Evolutionary conservation across 2,113 vertebrate genomes (phyloP).

Genomic region (Columba livia): DNA sequence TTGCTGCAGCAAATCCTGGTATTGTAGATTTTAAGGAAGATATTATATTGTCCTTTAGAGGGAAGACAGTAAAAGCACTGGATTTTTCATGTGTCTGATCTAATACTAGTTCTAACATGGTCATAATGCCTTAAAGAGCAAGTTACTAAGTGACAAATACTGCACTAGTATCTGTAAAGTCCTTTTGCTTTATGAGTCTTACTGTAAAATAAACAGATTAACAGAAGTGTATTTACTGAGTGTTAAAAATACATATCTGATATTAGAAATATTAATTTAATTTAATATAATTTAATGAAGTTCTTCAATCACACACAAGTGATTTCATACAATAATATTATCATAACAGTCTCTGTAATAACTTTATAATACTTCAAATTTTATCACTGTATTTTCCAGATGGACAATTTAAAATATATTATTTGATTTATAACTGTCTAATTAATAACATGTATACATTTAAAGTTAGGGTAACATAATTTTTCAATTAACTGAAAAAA

Average conservation of each 20-base stretch:
- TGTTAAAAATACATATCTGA: not conserved
- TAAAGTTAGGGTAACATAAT: not conserved
- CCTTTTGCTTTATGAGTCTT: not conserved
- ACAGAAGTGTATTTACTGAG: not conserved
- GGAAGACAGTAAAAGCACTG: not conserved
- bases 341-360: not conserved
- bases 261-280: not conserved
- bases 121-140: not conserved
- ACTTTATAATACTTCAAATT: not conserved
- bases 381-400: not conserved
- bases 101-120: not conserved
- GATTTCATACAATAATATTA: not conserved
- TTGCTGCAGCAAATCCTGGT: not conserved
- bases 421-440: not conserved
- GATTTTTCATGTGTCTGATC: not conserved
- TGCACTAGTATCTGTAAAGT: accelerated
- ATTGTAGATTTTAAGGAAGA: not conserved
- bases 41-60: not conserved
- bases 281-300: not conserved
- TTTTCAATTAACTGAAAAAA: not conserved
- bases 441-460: not conserved
- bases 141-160: not conserved
- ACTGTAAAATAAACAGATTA: not conserved
- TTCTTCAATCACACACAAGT: not conserved
- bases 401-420: not conserved